Conservation (phyloP, 1,140 invertebrate genomes). For the Plodia interpunctella region DNA sequence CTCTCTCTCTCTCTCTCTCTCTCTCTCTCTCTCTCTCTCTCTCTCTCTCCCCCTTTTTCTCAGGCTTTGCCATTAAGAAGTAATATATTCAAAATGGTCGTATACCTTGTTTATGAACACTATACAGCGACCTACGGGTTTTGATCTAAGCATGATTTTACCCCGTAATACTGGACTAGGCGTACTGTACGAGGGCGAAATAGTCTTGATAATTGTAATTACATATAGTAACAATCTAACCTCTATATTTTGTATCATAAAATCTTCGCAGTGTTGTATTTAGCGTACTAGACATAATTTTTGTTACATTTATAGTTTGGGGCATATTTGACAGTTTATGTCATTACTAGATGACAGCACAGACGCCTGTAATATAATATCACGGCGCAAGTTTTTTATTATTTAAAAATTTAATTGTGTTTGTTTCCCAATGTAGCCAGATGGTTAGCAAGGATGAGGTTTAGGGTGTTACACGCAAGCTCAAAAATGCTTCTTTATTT, state of each 20-base stretch:
- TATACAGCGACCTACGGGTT: background rate
- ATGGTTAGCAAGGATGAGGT: no score
- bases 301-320: conserved; percentile 11
- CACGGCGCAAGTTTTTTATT: no score
- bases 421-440: no score
- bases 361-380: no score
- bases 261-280: conserved; percentile 1
- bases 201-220: conserved; percentile 3
- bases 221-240: background rate
- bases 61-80: no score
- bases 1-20: no score
- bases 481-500: no score
- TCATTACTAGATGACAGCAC: no score
- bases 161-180: background rate
- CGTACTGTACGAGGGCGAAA: background rate
- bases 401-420: no score
- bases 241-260: background rate
- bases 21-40: no score
- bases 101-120: background rate
- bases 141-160: background rate
- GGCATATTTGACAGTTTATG: background rate
- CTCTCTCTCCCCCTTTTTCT: no score
- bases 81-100: background rate
- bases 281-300: background rate
- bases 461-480: no score